phyloP scores from a whole-genome alignment of 2,888 invertebrate species.

The Escarpia spicata region DNA sequence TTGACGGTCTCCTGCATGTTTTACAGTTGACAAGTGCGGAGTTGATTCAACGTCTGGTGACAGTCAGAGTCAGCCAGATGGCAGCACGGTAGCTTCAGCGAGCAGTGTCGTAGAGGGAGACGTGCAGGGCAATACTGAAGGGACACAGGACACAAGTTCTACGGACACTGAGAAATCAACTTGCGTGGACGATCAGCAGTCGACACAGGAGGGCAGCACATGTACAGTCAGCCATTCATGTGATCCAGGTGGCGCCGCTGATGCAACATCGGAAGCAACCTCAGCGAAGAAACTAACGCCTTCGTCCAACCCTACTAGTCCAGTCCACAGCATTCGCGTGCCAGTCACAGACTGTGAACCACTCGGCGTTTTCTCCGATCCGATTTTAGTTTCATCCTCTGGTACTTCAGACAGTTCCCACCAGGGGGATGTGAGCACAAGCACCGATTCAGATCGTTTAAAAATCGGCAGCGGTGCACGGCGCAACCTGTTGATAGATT shows the following conservation, averaged over 20 bases:
- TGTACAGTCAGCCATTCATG: neutral
- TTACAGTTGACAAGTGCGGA: neutral
- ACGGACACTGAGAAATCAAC: neutral
- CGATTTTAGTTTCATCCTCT: constrained; percentile 21
- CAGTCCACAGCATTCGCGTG: constrained; percentile 66
- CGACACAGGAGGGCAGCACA: neutral
- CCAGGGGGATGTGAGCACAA: neutral
- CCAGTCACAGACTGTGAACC: constrained; percentile 93
- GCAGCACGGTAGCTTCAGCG: neutral
- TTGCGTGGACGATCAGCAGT: neutral
- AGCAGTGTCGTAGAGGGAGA: neutral
- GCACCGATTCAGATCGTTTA: neutral
- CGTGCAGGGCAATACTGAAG: constrained; percentile 40
- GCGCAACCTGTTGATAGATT: constrained; percentile 29
- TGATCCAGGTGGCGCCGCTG: neutral
- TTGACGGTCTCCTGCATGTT: neutral
- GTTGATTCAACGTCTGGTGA: constrained; percentile 6
- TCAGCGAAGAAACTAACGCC: neutral
- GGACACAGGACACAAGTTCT: constrained; percentile 57
- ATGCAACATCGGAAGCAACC: too few species aligned
- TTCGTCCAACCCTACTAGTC: constrained; percentile 27
- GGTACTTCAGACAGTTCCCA: constrained; percentile 18
- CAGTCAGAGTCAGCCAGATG: neutral
- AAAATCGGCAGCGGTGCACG: neutral
- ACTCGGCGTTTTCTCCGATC: constrained; percentile 77